phyloP scores from a whole-genome alignment of 2,888 invertebrate species.

The Alloscopus bannaensis region DNA sequence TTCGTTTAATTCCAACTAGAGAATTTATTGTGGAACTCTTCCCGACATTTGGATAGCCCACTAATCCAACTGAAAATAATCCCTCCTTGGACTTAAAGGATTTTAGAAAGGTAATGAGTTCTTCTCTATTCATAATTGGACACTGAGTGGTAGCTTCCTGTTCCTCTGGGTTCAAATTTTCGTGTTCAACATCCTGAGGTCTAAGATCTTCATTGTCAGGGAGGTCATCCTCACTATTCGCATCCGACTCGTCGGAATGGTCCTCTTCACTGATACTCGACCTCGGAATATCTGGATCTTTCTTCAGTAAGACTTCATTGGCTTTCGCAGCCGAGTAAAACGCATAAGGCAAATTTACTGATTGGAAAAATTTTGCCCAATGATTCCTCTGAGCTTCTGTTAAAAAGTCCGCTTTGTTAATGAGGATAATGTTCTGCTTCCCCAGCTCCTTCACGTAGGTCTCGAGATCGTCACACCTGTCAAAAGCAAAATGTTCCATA shows the following conservation, averaged over 20 bases:
- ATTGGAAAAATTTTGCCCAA: slow-evolving; percentile 91
- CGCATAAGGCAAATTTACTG: slow-evolving; percentile 82
- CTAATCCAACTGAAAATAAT: slow-evolving; percentile 91
- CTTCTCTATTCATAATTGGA: slow-evolving; percentile 79
- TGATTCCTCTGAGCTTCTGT: slow-evolving; percentile 85
- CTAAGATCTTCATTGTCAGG: slow-evolving; percentile 15
- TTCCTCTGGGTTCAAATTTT: slow-evolving; percentile 66
- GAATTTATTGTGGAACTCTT: slow-evolving; percentile 99
- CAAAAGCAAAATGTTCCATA: neutral
- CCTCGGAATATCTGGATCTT: too few relatives aligned
- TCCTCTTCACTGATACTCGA: slow-evolving; percentile 65
- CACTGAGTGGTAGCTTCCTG: neutral
- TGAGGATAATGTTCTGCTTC: slow-evolving; percentile 88
- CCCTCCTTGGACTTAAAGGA: slow-evolving; percentile 77
- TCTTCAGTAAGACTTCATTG: slow-evolving; percentile 30
- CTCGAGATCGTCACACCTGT: slow-evolving; percentile 90
- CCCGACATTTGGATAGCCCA: slow-evolving; percentile 99
- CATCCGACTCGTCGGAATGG: slow-evolving; percentile 71
- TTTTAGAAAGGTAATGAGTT: slow-evolving; percentile 84
- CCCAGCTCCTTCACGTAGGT: slow-evolving; percentile 87
- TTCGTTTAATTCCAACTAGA: slow-evolving; percentile 85
- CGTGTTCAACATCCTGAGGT: slow-evolving; percentile 70
- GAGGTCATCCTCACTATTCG: slow-evolving; percentile 32
- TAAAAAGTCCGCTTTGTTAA: slow-evolving; percentile 97
- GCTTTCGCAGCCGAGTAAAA: slow-evolving; percentile 90